A percentile compares a stretch with the other conserved stretches of the same genome.
phyloP scores from a whole-genome alignment of 1,140 invertebrate genomes.

The Varroa destructor region DNA sequence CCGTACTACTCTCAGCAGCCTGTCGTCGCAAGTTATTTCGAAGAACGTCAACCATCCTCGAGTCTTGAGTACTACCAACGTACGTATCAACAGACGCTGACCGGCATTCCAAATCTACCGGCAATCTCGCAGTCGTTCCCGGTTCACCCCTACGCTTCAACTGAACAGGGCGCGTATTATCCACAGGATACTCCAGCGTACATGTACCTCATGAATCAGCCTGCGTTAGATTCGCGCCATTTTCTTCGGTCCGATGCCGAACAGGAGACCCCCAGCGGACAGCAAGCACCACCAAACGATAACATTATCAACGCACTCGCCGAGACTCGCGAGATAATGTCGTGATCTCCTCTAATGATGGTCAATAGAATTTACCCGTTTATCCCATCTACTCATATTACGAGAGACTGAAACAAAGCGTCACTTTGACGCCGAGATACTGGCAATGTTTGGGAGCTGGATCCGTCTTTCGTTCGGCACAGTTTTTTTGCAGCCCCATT shows the following conservation, averaged over 20 bases:
- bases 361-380: no score
- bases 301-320: slow-evolving; percentile 22
- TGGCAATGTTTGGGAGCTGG: no score
- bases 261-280: neutral
- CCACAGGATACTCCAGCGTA: neutral
- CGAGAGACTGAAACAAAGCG: no score
- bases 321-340: slow-evolving; percentile 20
- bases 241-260: slow-evolving; percentile 11
- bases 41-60: neutral
- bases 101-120: slow-evolving; percentile 7
- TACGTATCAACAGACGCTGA: slow-evolving; percentile 6
- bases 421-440: no score
- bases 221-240: slow-evolving; percentile 2
- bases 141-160: neutral
- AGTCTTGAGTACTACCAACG: slow-evolving; percentile 18
- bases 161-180: slow-evolving; percentile 3
- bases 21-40: slow-evolving; percentile 5
- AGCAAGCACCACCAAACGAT: neutral
- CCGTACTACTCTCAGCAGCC: slow-evolving; percentile 3
- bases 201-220: slow-evolving; percentile 23
- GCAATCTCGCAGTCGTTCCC: slow-evolving; percentile 24
- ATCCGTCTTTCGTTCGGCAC: no score
- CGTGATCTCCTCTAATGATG: neutral
- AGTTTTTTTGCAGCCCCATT: no score
- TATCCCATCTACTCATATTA: no score